Percentiles rank a stretch among this genome's conserved stretches.
These are phyloP conservation scores for Tachyglossus aculeatus DNA, from an alignment of 2,797 vertebrate species.

Conservation along the genomic window DNA sequence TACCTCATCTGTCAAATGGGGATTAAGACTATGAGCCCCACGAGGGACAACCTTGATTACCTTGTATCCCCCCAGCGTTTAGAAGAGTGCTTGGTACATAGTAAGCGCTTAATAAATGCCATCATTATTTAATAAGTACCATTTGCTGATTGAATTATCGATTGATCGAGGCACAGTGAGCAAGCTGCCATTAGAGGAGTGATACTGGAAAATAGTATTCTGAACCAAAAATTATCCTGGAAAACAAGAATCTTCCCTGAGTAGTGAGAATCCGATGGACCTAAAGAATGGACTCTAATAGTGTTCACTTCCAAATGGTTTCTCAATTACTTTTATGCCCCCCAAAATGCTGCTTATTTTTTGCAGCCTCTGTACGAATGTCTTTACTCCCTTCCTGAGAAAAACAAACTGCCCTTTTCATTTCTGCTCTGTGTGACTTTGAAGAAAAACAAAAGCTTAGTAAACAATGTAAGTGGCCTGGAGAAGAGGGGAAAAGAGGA, in stretches of 20 bases:
- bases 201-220: constrained; percentile 57
- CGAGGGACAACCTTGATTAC: too few species aligned
- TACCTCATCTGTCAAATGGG: too few species aligned
- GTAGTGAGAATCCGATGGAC: constrained; percentile 54
- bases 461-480: constrained; percentile 64
- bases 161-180: too few species aligned
- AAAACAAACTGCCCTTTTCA: constrained; percentile 65
- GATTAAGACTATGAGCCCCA: too few species aligned
- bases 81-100: too few species aligned
- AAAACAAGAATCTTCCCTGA: constrained; percentile 44
- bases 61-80: too few species aligned
- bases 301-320: constrained; percentile 57
- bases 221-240: constrained; percentile 57
- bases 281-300: constrained; percentile 52
- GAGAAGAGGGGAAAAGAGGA: too few species aligned
- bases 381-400: constrained; percentile 58
- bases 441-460: constrained; percentile 65
- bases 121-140: too few species aligned
- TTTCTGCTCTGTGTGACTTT: constrained; percentile 64
- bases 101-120: too few species aligned
- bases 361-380: constrained; percentile 58
- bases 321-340: constrained; percentile 30
- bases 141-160: too few species aligned
- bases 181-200: too few species aligned
- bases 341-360: constrained; percentile 7